A percentile compares a stretch with the other conserved stretches of the same genome.
Evolutionary conservation across 2,113 vertebrate species (phyloP).

Genomic region (Myotis yumanensis): DNA sequence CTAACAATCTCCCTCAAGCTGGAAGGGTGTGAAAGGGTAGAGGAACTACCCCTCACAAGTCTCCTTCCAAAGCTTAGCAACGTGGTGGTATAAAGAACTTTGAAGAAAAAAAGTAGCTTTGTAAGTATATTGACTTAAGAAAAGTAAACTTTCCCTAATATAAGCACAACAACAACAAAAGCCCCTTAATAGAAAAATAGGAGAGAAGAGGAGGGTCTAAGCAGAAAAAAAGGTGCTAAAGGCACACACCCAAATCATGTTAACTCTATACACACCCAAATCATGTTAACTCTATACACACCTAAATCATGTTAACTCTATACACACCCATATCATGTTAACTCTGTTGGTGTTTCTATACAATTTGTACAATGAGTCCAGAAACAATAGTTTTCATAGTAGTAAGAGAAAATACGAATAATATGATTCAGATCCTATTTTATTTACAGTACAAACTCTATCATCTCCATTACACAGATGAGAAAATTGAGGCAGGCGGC

Average conservation of each 20-base stretch:
- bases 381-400: background rate
- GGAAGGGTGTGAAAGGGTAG: background rate
- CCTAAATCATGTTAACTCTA: background rate
- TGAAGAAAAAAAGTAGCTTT: background rate
- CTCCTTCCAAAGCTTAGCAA: background rate
- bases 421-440: background rate
- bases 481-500: background rate
- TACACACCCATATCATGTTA: background rate
- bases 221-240: background rate
- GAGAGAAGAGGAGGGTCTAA: background rate
- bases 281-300: background rate
- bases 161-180: background rate
- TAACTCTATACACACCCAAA: background rate
- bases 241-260: background rate
- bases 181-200: background rate
- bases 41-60: fast-evolving
- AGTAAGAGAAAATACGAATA: background rate
- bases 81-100: background rate
- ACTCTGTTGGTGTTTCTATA: background rate
- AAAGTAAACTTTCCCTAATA: background rate
- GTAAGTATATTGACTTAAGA: background rate
- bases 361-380: background rate
- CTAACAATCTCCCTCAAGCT: background rate
- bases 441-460: background rate
- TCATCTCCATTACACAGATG: background rate